phyloP scores from a whole-genome alignment of 2,888 invertebrate species.

The Melanargia galathea region DNA sequence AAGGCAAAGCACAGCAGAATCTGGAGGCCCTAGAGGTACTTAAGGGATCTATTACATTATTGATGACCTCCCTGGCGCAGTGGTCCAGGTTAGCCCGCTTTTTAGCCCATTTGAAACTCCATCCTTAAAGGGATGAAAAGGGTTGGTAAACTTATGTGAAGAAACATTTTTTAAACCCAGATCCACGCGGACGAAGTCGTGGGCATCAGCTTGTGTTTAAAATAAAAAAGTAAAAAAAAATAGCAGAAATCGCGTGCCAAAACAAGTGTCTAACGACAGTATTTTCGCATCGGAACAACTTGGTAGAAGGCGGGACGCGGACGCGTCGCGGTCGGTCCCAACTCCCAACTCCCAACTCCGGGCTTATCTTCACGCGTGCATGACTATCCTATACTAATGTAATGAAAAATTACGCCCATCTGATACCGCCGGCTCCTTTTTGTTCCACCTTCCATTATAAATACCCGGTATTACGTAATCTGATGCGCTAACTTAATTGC shows the following conservation, averaged over 20 bases:
- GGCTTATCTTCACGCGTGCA: slow-evolving; percentile 79
- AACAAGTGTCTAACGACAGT: slow-evolving; percentile 36
- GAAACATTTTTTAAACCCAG: too few species aligned
- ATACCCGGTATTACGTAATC: slow-evolving; percentile 42
- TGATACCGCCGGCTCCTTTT: slow-evolving; percentile 68
- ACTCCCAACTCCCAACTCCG: slow-evolving; percentile 40
- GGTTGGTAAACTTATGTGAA: too few species aligned
- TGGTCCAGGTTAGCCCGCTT: too few species aligned
- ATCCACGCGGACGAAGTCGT: too few species aligned
- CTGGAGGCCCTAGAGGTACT: too few species aligned
- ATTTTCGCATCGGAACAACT: slow-evolving; percentile 44
- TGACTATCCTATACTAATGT: slow-evolving; percentile 77
- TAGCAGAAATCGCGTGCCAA: neutral
- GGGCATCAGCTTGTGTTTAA: too few species aligned
- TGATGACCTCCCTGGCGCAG: too few species aligned
- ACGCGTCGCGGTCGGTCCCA: too few species aligned
- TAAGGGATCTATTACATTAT: too few species aligned
- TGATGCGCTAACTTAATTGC: slow-evolving; percentile 41
- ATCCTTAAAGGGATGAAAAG: too few species aligned
- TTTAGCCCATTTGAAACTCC: too few species aligned
- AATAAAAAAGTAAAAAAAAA: neutral
- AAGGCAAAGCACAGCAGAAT: too few species aligned
- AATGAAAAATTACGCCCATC: slow-evolving; percentile 81
- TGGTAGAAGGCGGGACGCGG: slow-evolving; percentile 54
- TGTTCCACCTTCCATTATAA: slow-evolving; percentile 45